phyloP scores from a whole-genome alignment of 2,888 invertebrate genomes.

The Physocephala rufipes region DNA sequence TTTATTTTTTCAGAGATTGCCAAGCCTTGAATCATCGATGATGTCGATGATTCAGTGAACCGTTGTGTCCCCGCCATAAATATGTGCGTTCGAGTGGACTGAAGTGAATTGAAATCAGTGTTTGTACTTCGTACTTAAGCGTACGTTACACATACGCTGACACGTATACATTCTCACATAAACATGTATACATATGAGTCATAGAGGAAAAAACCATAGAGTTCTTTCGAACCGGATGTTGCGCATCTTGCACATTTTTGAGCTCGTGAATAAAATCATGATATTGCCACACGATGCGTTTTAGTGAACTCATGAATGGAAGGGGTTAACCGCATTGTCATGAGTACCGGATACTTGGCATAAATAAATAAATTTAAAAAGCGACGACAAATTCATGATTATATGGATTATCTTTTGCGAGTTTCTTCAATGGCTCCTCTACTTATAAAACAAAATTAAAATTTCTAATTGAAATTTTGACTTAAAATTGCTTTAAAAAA shows the following conservation, averaged over 20 bases:
- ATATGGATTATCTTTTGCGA: too few species aligned
- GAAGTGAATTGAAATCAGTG: neutral
- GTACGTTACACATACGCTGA: neutral
- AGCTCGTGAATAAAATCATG: neutral
- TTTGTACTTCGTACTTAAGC: neutral
- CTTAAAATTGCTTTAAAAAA: too few species aligned
- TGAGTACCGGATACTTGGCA: neutral
- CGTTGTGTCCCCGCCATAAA: neutral
- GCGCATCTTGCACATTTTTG: neutral
- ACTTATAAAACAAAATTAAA: too few species aligned
- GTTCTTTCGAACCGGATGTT: neutral
- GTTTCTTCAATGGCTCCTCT: too few species aligned
- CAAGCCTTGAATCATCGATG: too few species aligned
- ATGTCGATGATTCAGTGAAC: neutral
- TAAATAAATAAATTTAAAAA: neutral
- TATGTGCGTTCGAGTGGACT: constrained; percentile 1
- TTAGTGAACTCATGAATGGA: neutral
- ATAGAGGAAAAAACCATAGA: neutral
- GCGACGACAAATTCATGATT: too few species aligned
- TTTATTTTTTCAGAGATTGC: too few species aligned
- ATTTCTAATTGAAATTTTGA: too few species aligned
- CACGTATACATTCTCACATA: too few species aligned
- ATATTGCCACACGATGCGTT: neutral
- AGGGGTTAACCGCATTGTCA: neutral
- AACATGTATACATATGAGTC: neutral